phyloP scores from a whole-genome alignment of 1,140 invertebrate genomes.

The Platorchestia sp. region DNA sequence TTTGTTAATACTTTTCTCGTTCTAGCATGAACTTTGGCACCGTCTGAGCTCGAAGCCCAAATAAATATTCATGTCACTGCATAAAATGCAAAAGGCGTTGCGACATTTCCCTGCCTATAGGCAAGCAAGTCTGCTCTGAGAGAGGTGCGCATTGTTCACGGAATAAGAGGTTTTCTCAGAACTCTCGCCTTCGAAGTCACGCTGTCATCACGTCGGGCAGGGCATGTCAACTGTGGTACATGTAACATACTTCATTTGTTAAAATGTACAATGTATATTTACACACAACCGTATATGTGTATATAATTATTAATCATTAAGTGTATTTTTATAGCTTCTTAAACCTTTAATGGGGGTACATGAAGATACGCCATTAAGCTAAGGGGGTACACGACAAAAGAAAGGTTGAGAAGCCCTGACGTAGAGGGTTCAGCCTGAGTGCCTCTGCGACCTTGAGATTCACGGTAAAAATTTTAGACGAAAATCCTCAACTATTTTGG shows the following conservation, averaged over 20 bases:
- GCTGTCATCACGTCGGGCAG: background rate
- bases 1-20: background rate
- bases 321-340: background rate
- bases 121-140: background rate
- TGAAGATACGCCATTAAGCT: too few relatives aligned
- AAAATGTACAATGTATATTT: background rate
- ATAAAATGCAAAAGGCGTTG: background rate
- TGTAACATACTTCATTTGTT: background rate
- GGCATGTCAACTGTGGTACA: background rate
- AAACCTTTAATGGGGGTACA: too few relatives aligned
- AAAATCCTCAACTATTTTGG: too few relatives aligned
- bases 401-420: too few relatives aligned
- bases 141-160: background rate
- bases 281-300: background rate
- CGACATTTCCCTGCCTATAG: background rate
- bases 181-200: background rate
- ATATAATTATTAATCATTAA: background rate
- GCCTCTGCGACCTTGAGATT: too few relatives aligned
- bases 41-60: background rate
- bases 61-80: background rate
- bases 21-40: background rate
- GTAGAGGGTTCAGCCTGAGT: too few relatives aligned
- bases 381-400: too few relatives aligned
- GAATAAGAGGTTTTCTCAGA: background rate
- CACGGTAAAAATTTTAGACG: too few relatives aligned